Conservation (phyloP, 92 coral and sea anemone genomes). For the Porites lobata region DNA sequence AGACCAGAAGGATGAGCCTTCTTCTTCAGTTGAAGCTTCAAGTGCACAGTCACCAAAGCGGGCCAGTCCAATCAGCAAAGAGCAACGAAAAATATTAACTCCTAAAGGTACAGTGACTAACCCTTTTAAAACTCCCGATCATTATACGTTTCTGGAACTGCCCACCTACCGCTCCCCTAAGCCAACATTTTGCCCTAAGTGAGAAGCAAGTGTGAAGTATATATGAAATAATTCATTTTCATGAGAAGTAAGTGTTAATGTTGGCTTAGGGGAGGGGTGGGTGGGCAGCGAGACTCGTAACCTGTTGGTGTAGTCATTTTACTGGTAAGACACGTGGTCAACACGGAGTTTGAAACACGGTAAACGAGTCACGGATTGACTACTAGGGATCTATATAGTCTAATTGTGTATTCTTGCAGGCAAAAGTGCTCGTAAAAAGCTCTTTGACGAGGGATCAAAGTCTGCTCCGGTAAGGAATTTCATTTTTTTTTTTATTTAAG, state of each 20-base stretch:
- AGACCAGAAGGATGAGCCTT: constrained; percentile 21
- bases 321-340: too few species aligned
- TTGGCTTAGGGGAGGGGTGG: too few species aligned
- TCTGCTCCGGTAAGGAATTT: constrained; percentile 43
- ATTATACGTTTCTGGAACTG: too few species aligned
- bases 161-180: too few species aligned
- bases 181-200: too few species aligned
- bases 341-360: too few species aligned
- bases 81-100: constrained; percentile 66
- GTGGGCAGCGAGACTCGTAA: too few species aligned
- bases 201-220: too few species aligned
- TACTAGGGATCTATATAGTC: background rate
- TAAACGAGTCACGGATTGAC: background rate
- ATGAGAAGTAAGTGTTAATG: too few species aligned
- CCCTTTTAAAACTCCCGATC: background rate
- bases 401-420: constrained; percentile 29
- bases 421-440: constrained; percentile 44
- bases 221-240: too few species aligned
- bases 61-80: constrained; percentile 19
- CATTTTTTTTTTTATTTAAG: background rate
- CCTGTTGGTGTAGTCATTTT: too few species aligned
- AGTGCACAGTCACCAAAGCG: constrained; percentile 17
- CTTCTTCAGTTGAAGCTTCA: background rate
- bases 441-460: constrained; percentile 21
- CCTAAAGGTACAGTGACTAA: constrained; percentile 61